Percentiles rank a stretch among this genome's conserved stretches.
phyloP scores from a whole-genome alignment of 1,140 invertebrate species.

The Drosophila cardini region DNA sequence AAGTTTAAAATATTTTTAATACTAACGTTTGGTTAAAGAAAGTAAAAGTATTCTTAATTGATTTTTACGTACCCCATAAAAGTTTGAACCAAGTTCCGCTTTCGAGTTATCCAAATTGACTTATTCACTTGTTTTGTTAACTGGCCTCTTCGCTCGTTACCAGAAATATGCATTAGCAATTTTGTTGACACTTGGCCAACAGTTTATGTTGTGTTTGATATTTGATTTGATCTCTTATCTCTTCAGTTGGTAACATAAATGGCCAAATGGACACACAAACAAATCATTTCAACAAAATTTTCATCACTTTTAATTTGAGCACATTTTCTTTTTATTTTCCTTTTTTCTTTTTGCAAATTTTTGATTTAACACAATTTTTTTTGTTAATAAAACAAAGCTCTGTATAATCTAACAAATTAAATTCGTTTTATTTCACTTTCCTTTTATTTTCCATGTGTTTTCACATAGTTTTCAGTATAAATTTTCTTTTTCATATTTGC shows the following conservation, averaged over 20 bases:
- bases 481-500: neutral
- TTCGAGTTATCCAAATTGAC: slow-evolving; percentile 23
- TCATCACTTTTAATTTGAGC: slow-evolving; percentile 7
- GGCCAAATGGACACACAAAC: slow-evolving; percentile 3
- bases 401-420: too few relatives aligned
- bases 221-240: slow-evolving; percentile 2
- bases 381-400: too few relatives aligned
- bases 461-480: too few relatives aligned
- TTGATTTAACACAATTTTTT: neutral
- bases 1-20: too few relatives aligned
- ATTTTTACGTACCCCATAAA: slow-evolving; percentile 32
- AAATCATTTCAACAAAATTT: neutral
- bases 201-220: slow-evolving; percentile 22
- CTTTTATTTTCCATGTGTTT: too few relatives aligned
- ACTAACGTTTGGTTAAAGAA: too few relatives aligned
- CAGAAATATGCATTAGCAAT: slow-evolving; percentile 29
- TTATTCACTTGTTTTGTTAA: slow-evolving; percentile 18
- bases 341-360: neutral
- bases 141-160: slow-evolving; percentile 8
- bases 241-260: neutral
- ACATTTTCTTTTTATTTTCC: neutral
- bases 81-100: neutral
- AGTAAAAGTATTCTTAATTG: neutral
- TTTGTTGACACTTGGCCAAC: slow-evolving; percentile 20
- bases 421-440: neutral